Conservation (phyloP, 2,797 vertebrate species). For the Remorina albescens region DNA sequence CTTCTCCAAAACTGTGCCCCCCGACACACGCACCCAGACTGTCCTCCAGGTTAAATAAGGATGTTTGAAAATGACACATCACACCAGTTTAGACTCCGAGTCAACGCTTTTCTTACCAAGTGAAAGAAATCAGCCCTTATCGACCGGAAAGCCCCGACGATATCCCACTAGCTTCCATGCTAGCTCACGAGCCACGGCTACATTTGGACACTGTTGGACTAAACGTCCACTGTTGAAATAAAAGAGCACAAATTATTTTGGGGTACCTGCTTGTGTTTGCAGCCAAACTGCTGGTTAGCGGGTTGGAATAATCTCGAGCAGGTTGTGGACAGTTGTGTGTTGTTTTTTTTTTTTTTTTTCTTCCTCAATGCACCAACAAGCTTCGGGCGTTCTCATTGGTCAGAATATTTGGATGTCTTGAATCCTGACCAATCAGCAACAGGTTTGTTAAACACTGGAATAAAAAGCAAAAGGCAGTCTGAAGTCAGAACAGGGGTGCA, state of each 20-base stretch:
- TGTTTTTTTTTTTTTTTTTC: conserved; percentile 27
- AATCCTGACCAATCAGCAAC: conserved; percentile 68
- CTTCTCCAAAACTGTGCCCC: not conserved
- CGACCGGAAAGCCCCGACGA: conserved; percentile 15
- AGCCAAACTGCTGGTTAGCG: conserved; percentile 7
- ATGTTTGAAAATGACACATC: not conserved
- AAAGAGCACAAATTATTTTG: not conserved
- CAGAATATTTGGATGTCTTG: conserved; percentile 30
- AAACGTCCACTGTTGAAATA: not conserved
- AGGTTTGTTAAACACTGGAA: conserved; percentile 56
- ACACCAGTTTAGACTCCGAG: rapidly evolving
- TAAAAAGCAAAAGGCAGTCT: conserved; percentile 15
- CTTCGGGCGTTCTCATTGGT: conserved; percentile 71
- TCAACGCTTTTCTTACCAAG: conserved; percentile 1
- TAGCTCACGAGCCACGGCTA: conserved; percentile 44
- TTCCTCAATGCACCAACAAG: conserved; percentile 49
- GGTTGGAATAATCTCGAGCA: conserved; percentile 40
- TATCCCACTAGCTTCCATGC: conserved; percentile 53
- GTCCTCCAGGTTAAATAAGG: not conserved
- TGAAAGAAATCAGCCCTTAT: conserved; percentile 37
- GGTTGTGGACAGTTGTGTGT: conserved; percentile 61
- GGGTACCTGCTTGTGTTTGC: conserved; percentile 33
- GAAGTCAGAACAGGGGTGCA: not conserved
- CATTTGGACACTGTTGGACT: not conserved
- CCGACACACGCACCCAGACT: too few species aligned